Percentiles rank a stretch among this genome's conserved stretches.
Conservation (phyloP, 2,888 invertebrate genomes). For the Sericinus montela region DNA sequence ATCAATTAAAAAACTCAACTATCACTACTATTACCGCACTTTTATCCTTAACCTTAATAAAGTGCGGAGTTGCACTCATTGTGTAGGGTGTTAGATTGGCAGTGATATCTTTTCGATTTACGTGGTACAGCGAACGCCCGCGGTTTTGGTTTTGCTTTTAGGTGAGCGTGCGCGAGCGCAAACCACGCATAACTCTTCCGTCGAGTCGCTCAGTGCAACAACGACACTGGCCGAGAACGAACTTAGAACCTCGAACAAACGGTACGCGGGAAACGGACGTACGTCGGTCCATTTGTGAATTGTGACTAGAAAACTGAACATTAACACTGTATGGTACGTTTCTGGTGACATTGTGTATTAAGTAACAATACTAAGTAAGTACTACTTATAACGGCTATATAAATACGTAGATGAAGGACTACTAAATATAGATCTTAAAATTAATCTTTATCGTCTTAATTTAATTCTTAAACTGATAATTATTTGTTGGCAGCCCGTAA, state of each 20-base stretch:
- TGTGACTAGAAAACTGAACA: conserved; percentile 50
- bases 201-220: conserved; percentile 63
- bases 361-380: conserved; percentile 26
- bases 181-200: conserved; percentile 59
- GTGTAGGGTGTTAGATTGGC: conserved; percentile 55
- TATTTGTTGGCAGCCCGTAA: too few species aligned
- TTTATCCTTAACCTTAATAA: conserved; percentile 74
- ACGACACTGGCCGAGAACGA: conserved; percentile 70
- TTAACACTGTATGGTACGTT: conserved; percentile 41
- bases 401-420: not conserved
- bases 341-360: conserved; percentile 54
- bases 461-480: not conserved
- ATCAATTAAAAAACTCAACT: conserved; percentile 49
- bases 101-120: conserved; percentile 51
- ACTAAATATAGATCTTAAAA: too few species aligned
- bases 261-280: conserved; percentile 35
- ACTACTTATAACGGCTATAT: conserved; percentile 21
- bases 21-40: conserved; percentile 43
- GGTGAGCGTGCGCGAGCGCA: conserved; percentile 67
- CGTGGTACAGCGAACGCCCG: conserved; percentile 44
- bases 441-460: too few species aligned
- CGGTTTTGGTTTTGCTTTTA: conserved; percentile 59
- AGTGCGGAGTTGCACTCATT: conserved; percentile 31
- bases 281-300: conserved; percentile 43
- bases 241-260: conserved; percentile 61